Conservation (phyloP, 2,888 invertebrate species). For the Dyspetes luteomarginatus region DNA sequence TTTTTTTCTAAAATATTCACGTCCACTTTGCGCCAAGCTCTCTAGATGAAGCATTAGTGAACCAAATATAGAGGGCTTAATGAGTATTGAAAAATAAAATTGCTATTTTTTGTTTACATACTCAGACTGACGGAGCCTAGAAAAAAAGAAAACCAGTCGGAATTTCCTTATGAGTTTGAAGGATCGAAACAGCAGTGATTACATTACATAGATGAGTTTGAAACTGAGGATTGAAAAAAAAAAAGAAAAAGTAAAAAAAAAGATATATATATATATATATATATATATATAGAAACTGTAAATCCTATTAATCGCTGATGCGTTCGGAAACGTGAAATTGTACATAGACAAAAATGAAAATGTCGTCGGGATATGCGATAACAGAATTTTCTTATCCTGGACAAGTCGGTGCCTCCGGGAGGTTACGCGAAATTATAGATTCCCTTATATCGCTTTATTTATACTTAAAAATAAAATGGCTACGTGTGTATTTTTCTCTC, state of each 20-base stretch:
- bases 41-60: constrained; percentile 11
- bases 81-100: constrained; percentile 14
- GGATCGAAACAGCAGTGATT: constrained; percentile 22
- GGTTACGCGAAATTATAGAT: constrained; percentile 35
- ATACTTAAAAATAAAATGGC: not conserved
- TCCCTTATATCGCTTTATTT: constrained; percentile 50
- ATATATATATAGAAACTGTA: constrained; percentile 38
- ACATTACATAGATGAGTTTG: not conserved
- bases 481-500: constrained; percentile 1
- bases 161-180: constrained; percentile 31
- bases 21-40: constrained; percentile 59
- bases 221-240: not conserved
- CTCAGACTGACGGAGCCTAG: constrained; percentile 62
- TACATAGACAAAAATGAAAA: constrained; percentile 53
- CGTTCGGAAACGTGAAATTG: constrained; percentile 58
- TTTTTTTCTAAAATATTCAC: constrained; percentile 42
- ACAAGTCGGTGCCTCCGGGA: constrained; percentile 13
- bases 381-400: no score
- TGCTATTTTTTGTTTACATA: constrained; percentile 60
- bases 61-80: constrained; percentile 11
- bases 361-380: no score
- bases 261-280: constrained; percentile 10
- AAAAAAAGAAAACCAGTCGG: constrained; percentile 1
- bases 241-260: constrained; percentile 7
- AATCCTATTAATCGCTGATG: constrained; percentile 51